Evolutionary conservation across 2,888 invertebrate species (phyloP), one percentile per base, ranked within the genome.

Genomic region (Xestia sexstrigata): DNA sequence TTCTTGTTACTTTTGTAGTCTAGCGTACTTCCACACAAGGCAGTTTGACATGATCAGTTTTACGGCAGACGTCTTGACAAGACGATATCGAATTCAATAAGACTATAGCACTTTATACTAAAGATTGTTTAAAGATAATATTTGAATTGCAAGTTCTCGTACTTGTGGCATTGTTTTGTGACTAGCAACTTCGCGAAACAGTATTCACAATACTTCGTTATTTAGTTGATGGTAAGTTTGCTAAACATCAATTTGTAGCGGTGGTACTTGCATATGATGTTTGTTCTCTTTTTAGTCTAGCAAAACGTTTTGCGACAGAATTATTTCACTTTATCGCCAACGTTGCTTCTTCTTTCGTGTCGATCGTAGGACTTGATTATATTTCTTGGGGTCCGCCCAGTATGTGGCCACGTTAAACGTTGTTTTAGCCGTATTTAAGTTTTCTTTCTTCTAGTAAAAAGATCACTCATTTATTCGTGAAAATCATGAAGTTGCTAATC

Each of bases 21-120:
- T 11, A 30, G 9, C 68, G 15, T 70, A 35, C 35, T 74, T 80
- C 85, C 86, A 86, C 80, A 83, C 76, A 74, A 85, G 15, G 73
- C 84, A 79, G 60, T 73, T 66, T 35, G 63, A 78, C 73, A 83
- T 58, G 63, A 80, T 78, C 49, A 70, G 72, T 52, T 73, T 47
- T 73, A 69, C 13, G 62, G 58, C 60, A 70, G 42, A 35, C 35
- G 30, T 58, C 58, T 58, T 35, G 42, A 71, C 8, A 35, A 47
- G 17, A 49, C 63, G 35, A 63, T 66, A 42, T 52, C 30, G 58
- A 77, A 60, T 35, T 26, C n/a, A 65, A 55, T 80, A 49, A 65
- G 15, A 62, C 70, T 47, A 72, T 55, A 83, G 67, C 68, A 74
- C 65, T 65, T 76, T 69, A 80, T 39, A 70, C 68, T 84, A 74